phyloP scores from a whole-genome alignment of 2,888 invertebrate genomes.

The Ochropleura leucogaster region DNA sequence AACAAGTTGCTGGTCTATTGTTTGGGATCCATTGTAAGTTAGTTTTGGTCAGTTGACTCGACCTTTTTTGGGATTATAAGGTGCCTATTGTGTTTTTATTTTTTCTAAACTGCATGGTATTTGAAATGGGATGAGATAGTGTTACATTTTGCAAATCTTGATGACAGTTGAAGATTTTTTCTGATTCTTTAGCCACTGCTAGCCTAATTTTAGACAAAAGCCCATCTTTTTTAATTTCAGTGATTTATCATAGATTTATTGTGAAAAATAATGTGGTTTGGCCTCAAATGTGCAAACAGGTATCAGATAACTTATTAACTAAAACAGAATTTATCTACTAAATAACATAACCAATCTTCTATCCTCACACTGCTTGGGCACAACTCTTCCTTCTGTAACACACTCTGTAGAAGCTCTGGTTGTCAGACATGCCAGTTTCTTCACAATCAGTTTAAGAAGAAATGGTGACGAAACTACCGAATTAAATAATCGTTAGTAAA shows the following conservation, averaged over 20 bases:
- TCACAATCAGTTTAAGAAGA: not conserved
- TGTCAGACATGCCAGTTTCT: not conserved
- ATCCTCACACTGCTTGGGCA: not conserved
- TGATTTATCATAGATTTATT: not conserved
- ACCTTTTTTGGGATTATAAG: constrained; percentile 45
- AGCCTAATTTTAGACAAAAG: not conserved
- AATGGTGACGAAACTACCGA: not conserved
- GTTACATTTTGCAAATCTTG: constrained; percentile 20
- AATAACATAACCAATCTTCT: not conserved
- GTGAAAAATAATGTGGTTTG: too few species aligned
- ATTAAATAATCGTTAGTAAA: not conserved
- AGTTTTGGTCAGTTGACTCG: constrained; percentile 45
- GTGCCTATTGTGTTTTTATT: constrained; percentile 37
- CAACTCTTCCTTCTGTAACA: not conserved
- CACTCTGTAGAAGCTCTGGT: not conserved
- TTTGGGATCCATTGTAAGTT: constrained; percentile 28
- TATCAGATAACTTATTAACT: not conserved
- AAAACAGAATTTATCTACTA: not conserved
- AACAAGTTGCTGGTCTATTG: constrained; percentile 42
- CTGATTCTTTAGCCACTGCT: not conserved
- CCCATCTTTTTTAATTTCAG: not conserved
- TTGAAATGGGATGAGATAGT: constrained; percentile 18
- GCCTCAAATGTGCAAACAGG: not conserved
- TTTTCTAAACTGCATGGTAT: constrained; percentile 32
- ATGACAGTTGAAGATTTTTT: not conserved